Evolutionary conservation across 2,113 vertebrate genomes (phyloP), one percentile per base, ranked within the genome.

Genomic region (Apistogramma diplotaenia): DNA sequence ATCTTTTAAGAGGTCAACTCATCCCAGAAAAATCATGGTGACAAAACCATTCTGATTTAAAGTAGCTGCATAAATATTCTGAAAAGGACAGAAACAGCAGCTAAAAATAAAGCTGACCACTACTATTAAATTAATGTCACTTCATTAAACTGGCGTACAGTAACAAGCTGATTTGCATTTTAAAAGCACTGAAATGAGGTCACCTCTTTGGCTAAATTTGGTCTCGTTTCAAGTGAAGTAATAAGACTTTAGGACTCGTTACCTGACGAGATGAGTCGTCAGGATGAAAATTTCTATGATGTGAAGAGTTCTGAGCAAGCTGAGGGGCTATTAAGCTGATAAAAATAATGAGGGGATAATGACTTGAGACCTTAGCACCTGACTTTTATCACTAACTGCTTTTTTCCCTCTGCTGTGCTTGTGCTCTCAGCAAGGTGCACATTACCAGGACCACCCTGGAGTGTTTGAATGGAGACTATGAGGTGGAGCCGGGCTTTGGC

Each of bases 391-490:
- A 43, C 83, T 82, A 61, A 83, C 61, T 37, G 59, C 49, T 73
- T 51, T 58, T 62, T 29, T 43, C 79, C 76, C 76, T 85, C 74
- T 76, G 53, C 75, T 73, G 51, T 81, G 37, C 65, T 71, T 76
- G 58, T 81, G 43, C 86, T 86, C 80, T 1, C 92, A 99, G 98
- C 83, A 99, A 99, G 94, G 98, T 99, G 86, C 98, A 99, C 89
- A 97, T 99, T 93, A 99, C 98, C 19, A 95, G 95, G 94, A 96
- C 97, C 55, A 99, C 98, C 23, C 95, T 99, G 88, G 97, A 98
- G 71, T 99, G 98, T 94, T 87, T 99, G 86, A 99, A 99, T 2
- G 98, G 98, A 46, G 98, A 99, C 95, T 99, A 99, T 0, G 98
- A 99, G 93, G 98, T 99, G 83, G 98, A 99, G 81, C 97, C 98